These are phyloP conservation scores for Apostichopus leukothele DNA, from an alignment of 53 echinoderm and acorn worm genomes.

Conservation along the genomic window DNA sequence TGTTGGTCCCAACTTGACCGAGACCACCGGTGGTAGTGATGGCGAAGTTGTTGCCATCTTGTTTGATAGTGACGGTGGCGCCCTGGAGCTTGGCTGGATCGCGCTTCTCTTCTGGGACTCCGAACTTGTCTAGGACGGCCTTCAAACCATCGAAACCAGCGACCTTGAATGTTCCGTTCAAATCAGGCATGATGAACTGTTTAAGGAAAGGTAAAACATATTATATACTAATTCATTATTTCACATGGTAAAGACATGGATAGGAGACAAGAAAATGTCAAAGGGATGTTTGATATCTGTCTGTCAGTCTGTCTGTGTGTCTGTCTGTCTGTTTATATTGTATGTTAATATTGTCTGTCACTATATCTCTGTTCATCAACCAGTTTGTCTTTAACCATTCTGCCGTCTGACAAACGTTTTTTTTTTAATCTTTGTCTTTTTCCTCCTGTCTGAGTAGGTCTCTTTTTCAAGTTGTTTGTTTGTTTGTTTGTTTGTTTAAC, in stretches of 20 bases:
- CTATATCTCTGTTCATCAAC: too few species aligned
- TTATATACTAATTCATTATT: neutral
- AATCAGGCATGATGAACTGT: constrained; percentile 31
- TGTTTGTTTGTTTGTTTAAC: too few species aligned
- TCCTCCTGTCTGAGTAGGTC: too few species aligned
- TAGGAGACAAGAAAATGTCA: too few species aligned
- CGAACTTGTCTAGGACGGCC: constrained; percentile 32
- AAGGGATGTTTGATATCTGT: neutral
- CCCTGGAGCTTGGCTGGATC: constrained; percentile 37
- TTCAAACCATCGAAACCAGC: constrained; percentile 36
- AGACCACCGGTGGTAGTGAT: constrained; percentile 44
- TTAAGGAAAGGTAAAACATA: neutral
- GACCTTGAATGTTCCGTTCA: constrained; percentile 18
- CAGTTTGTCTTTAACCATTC: too few species aligned
- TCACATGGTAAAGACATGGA: too few species aligned
- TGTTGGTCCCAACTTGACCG: constrained; percentile 33
- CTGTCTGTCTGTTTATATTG: neutral
- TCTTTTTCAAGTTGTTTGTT: too few species aligned
- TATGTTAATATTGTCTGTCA: neutral
- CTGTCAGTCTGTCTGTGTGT: neutral
- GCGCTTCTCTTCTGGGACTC: constrained; percentile 27
- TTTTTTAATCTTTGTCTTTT: too few species aligned
- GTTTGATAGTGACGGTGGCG: constrained; percentile 30
- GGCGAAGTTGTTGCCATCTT: constrained; percentile 41
- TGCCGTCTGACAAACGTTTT: too few species aligned